Evolutionary conservation across 2,888 invertebrate species (phyloP), one percentile per base, ranked within the genome.

Genomic region (Agonopterix heracliana): DNA sequence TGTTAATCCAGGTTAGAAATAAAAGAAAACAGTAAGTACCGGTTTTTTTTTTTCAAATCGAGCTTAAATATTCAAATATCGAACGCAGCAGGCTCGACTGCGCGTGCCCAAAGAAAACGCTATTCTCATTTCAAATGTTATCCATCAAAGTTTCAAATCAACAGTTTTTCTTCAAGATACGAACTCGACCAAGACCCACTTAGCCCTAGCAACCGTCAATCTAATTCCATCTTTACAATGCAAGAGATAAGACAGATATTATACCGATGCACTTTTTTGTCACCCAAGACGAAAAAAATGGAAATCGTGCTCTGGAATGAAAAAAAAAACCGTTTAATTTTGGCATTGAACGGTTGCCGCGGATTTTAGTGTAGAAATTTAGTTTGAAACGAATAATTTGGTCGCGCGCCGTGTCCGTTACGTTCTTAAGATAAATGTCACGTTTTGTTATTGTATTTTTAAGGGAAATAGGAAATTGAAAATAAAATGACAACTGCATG

Each of bases 221-320:
- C 60, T 40, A 74, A 68, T 66, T 57, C 61, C 45, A 64, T 61
- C 70, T 63, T 58, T 81, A 70, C 53, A 17, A 4, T 45, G 38
- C 44, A 13, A 10, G 54, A 11, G 11, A 54, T 72, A 79, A 63
- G 63, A 60, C 51, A 45, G 51, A 64, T 55, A 41, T 44, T 46
- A 56, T 49, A 49, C 50, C 51, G 46, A 51, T 53, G 51, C 43
- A 57, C 49, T 49, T 61, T 63, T 79, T 82, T 86, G 85, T 83
- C 87, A 84, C 83, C 81, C 77, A 78, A 78, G 48, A 55, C 69
- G 75, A 81, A 85, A 85, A 86, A 81, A 72, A 78, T 80, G 54
- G 82, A 85, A 84, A 86, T 86, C 88, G 87, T 87, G 88, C 63
- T 67, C 60, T 57, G 57, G 64, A 61, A 69, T 69, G 63, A 62